Evolutionary conservation across 2,888 invertebrate genomes (phyloP).

Genomic region (Nymphalis c-album): DNA sequence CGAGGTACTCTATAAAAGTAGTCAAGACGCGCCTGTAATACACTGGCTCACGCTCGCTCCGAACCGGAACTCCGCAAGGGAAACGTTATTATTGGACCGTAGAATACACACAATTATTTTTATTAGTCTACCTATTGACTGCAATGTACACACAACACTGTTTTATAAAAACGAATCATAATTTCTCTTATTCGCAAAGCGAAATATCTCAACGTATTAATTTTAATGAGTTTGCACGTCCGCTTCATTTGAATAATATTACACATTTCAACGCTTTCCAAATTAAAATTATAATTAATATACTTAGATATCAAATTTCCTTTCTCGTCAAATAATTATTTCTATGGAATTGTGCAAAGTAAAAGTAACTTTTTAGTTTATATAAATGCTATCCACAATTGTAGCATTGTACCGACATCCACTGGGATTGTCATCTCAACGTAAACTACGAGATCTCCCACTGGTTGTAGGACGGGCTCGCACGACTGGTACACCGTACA

Average conservation of each 20-base stretch:
- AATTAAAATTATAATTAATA: neutral
- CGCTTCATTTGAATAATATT: constrained; percentile 4
- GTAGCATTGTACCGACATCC: too few species aligned
- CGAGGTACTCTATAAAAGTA: too few species aligned
- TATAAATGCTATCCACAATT: neutral
- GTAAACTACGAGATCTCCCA: too few species aligned
- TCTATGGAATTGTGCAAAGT: neutral
- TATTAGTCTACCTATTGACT: too few species aligned
- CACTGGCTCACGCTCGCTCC: too few species aligned
- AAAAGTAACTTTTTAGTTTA: neutral
- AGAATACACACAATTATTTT: too few species aligned
- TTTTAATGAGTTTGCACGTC: neutral
- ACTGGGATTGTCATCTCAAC: neutral
- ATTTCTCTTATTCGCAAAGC: neutral
- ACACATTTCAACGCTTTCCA: constrained; percentile 1
- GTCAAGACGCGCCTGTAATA: too few species aligned
- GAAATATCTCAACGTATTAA: neutral
- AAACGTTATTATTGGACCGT: too few species aligned
- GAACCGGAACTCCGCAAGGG: too few species aligned
- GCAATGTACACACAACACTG: too few species aligned
- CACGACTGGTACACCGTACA: too few species aligned
- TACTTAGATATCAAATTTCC: neutral
- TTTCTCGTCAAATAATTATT: neutral
- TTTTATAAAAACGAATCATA: neutral
- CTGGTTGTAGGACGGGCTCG: too few species aligned